A percentile compares a stretch with the other conserved stretches of the same genome.
Conservation (phyloP, 2,113 vertebrate species). For the Scomber scombrus region DNA sequence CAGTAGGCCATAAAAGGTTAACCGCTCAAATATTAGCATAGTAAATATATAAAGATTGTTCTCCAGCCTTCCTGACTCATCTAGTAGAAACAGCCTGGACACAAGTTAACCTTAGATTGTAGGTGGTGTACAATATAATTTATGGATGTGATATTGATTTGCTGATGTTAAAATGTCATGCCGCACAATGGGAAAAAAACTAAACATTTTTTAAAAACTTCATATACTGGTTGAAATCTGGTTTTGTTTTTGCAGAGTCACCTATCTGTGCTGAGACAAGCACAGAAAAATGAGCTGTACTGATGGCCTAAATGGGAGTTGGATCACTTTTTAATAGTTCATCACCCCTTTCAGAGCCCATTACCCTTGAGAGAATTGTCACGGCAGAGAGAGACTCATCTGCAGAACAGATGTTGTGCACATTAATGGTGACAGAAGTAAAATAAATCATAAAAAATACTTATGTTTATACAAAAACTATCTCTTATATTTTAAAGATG, state of each 20-base stretch:
- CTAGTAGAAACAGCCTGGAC: no score
- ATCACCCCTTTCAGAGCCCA: slow-evolving; percentile 38
- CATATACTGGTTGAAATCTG: neutral
- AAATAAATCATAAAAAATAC: no score
- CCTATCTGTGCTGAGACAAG: slow-evolving; percentile 8
- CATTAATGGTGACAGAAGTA: neutral
- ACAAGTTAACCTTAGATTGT: no score
- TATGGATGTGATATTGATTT: slow-evolving; percentile 14
- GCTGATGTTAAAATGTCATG: slow-evolving; percentile 7
- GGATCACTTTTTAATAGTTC: slow-evolving; percentile 57
- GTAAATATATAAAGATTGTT: no score
- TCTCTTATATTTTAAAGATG: neutral
- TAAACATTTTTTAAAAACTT: neutral
- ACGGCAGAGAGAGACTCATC: slow-evolving; percentile 4
- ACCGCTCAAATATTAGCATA: no score
- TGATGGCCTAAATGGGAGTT: slow-evolving; percentile 44
- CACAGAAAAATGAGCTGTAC: slow-evolving; percentile 25
- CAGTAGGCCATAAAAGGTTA: no score
- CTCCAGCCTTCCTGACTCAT: no score
- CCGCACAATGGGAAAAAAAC: neutral
- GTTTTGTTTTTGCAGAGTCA: slow-evolving; percentile 13
- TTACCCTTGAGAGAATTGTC: slow-evolving; percentile 39
- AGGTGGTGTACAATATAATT: no score
- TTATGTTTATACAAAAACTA: neutral
- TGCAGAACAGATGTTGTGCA: slow-evolving; percentile 29